A percentile compares a stretch with the other conserved stretches of the same genome.
Evolutionary conservation across 2,797 vertebrate genomes (phyloP).

Genomic region (Dipus sagitta): DNA sequence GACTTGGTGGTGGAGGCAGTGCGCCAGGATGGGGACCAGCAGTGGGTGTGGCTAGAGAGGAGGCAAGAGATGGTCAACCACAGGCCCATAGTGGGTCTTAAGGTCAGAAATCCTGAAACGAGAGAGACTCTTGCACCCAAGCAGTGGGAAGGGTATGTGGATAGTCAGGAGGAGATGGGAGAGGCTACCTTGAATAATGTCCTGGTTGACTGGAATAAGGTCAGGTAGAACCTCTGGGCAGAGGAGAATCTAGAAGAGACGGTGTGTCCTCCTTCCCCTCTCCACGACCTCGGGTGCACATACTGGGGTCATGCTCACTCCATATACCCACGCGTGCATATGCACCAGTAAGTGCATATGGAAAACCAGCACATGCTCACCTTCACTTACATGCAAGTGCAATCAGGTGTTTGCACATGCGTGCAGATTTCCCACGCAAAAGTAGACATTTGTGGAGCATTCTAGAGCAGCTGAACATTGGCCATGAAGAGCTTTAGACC

Average conservation of each 20-base stretch:
- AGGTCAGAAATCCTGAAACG: neutral
- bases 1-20: rapidly evolving
- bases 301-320: rapidly evolving
- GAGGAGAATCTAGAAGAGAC: neutral
- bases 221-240: neutral
- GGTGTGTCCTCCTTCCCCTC: rapidly evolving
- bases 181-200: rapidly evolving
- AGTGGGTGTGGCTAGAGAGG: neutral
- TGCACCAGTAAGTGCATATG: rapidly evolving
- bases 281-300: no score
- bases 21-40: no score
- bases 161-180: neutral
- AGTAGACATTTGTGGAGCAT: neutral
- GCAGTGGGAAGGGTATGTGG: no score
- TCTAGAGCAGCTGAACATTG: neutral
- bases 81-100: neutral
- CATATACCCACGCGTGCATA: rapidly evolving
- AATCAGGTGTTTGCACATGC: rapidly evolving
- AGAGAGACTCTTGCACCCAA: neutral
- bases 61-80: no score
- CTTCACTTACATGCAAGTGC: rapidly evolving
- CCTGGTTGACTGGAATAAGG: neutral
- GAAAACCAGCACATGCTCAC: neutral
- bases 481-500: neutral
- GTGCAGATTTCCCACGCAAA: rapidly evolving